These are phyloP conservation scores for Himalopsyche tibetana DNA, from an alignment of 2,888 invertebrate genomes.

Conservation along the genomic window DNA sequence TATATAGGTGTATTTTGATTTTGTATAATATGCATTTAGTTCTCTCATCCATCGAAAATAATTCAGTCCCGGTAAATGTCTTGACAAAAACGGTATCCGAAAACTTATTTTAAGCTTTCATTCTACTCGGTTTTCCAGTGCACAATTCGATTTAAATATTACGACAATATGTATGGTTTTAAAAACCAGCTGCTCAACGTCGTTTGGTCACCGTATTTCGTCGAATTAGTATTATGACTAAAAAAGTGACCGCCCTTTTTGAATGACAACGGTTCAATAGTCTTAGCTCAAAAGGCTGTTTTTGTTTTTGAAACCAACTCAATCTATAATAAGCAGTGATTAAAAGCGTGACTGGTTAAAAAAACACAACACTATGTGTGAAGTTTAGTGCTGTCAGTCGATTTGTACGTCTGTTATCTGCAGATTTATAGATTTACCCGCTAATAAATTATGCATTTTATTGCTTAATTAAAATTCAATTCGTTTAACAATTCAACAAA, in stretches of 20 bases:
- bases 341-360: constrained; percentile 13
- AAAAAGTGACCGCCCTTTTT: constrained; percentile 34
- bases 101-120: too few species aligned
- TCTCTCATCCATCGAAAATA: too few species aligned
- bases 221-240: background rate
- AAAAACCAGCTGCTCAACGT: background rate
- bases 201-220: background rate
- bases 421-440: background rate
- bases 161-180: too few species aligned
- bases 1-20: too few species aligned
- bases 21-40: too few species aligned
- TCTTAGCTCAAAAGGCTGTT: background rate
- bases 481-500: too few species aligned
- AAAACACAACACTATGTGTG: background rate
- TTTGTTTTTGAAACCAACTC: constrained; percentile 2
- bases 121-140: too few species aligned
- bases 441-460: background rate
- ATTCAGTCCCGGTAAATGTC: too few species aligned
- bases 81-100: too few species aligned
- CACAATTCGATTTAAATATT: too few species aligned
- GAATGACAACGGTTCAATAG: constrained; percentile 20
- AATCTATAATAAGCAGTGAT: constrained; percentile 16
- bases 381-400: too few species aligned
- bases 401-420: background rate
- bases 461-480: background rate